Base-by-base conservation (phyloP, 2,888 invertebrate genomes). In the Melitaea athalia region DNA sequence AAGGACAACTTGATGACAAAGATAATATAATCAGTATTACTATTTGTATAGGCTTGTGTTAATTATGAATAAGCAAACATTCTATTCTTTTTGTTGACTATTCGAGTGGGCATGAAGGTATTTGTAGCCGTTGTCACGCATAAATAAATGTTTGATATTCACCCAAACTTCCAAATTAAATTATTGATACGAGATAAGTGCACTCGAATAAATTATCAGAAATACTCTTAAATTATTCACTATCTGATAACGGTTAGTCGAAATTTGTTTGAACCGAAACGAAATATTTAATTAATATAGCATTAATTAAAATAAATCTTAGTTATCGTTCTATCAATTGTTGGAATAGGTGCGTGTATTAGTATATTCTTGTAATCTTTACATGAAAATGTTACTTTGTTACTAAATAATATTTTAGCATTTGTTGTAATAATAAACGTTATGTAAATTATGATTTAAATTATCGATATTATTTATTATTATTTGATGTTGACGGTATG, bases 41-140 rank as follows among this genome's bases (percentile, higher is more conserved):
- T 72, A 74, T 81, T 80, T 80, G 74, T 75, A 77, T 79, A 80
- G 80, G 78, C 70, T 61, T 73, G 66, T 73, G 78, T 76, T 81
- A 80, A 81, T 81, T 79, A 81, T 75, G 76, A 68, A 73, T 74
- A 72, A 67, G 67, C 69, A 71, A 76, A 67, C 50, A 8, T 15
- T 33, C 53, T 14, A 7, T 38, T 50, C 62, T 62, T 62, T 65
- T 57, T 70, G 52, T 70, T 67, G 57, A 55, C 63, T 38, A 67
- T 67, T 42, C 31, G 63, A 53, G 52, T 63, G 59, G 42, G 57
- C 14, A 15, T 45, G 10, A 5, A 42, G 57, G 47, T 59, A 43
- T 38, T 64, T 62, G 43, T 62, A 50, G 69, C 24, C 68, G 65
- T 68, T 68, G 64, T 64, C 67, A 63, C 61, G 65, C 70, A 70